A percentile compares a stretch with the other conserved stretches of the same genome.
phyloP scores from a whole-genome alignment of 2,888 invertebrate genomes.

The Sipunculus nudus region DNA sequence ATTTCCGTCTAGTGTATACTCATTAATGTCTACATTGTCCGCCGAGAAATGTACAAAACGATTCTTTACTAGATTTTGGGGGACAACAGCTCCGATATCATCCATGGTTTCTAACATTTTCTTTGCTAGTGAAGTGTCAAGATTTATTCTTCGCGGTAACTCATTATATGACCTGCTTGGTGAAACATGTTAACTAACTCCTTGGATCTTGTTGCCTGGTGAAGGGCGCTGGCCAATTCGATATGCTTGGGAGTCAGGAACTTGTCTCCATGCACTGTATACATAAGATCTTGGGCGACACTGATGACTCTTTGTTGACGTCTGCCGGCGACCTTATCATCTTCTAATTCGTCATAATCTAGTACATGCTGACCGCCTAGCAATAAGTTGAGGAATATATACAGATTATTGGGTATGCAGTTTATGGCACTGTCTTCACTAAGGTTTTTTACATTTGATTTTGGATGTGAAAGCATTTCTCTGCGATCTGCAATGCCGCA shows the following conservation, averaged over 20 bases:
- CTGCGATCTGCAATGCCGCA: no score
- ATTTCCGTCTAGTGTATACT: no score
- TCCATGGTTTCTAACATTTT: neutral
- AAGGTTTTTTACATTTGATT: neutral
- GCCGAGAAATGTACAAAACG: no score
- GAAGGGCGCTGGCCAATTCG: constrained; percentile 12
- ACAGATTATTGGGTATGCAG: constrained; percentile 13
- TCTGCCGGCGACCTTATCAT: neutral
- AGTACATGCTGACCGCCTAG: constrained; percentile 4
- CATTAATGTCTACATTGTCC: no score
- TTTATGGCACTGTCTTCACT: neutral
- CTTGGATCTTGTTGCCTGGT: constrained; percentile 14
- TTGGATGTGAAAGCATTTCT: constrained; percentile 9
- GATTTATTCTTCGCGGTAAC: constrained; percentile 9
- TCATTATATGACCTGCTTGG: constrained; percentile 14
- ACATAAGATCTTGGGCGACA: no score
- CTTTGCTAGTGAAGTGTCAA: constrained; percentile 15
- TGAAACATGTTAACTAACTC: constrained; percentile 14
- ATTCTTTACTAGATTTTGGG: constrained; percentile 10
- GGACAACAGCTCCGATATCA: neutral
- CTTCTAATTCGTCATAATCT: constrained; percentile 5
- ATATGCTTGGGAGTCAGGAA: constrained; percentile 15
- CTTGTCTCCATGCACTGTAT: neutral
- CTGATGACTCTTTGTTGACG: neutral
- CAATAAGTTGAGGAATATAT: constrained; percentile 17